Conservation (phyloP, 2,797 vertebrate species). For the Eupleurogrammus muticus region DNA sequence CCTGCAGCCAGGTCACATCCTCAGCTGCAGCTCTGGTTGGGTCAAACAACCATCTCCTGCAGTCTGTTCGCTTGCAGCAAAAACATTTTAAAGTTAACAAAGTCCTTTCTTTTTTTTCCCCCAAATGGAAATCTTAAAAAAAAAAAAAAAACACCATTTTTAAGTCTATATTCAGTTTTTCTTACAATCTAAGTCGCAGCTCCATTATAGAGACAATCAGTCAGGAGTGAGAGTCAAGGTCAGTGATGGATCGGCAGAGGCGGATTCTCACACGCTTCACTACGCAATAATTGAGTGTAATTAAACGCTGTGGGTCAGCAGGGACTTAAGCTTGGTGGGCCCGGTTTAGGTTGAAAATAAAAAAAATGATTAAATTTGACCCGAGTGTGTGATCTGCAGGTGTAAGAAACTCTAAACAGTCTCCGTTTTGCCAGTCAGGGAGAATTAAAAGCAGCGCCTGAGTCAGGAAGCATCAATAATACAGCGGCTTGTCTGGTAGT, state of each 20-base stretch:
- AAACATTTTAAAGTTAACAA: constrained; percentile 5
- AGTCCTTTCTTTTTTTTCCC: not conserved
- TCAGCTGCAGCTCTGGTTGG: constrained; percentile 2
- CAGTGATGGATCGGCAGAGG: constrained; percentile 20
- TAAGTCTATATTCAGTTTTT: not conserved
- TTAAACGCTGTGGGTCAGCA: constrained; percentile 43
- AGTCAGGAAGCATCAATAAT: constrained; percentile 54
- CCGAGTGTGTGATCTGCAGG: constrained; percentile 40
- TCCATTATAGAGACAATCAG: constrained; percentile 4
- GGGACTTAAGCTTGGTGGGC: constrained; percentile 36
- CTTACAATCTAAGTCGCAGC: not conserved
- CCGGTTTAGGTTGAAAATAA: constrained; percentile 49
- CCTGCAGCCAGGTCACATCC: constrained; percentile 10
- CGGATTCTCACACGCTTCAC: constrained; percentile 45
- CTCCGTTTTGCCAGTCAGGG: constrained; percentile 37
- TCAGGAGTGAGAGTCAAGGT: constrained; percentile 42
- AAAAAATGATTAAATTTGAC: constrained; percentile 58
- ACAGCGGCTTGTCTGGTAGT: constrained; percentile 36
- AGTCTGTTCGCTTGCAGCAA: constrained; percentile 2
- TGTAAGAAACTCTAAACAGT: constrained; percentile 33
- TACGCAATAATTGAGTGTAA: constrained; percentile 53
- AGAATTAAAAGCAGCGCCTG: constrained; percentile 28
- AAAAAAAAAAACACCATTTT: not conserved
- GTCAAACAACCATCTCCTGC: constrained; percentile 8
- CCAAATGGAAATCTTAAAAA: not conserved